Conservation (phyloP, 2,797 vertebrate species). For the Sebastes reedi region DNA sequence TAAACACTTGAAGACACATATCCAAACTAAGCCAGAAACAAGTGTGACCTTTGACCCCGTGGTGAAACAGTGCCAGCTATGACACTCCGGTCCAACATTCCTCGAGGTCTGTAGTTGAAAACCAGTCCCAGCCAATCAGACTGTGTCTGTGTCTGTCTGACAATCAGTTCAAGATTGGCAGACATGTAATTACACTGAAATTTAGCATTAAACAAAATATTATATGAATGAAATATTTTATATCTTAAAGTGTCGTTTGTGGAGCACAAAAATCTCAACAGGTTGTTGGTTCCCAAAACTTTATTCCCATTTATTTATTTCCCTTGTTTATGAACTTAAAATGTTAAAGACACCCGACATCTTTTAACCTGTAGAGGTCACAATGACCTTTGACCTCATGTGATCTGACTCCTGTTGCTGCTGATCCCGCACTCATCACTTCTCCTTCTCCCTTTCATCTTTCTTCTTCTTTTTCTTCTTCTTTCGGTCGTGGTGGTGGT, state of each 20-base stretch:
- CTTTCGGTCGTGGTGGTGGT: slow-evolving; percentile 81
- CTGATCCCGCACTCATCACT: slow-evolving; percentile 29
- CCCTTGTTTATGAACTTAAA: neutral
- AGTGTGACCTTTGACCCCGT: slow-evolving; percentile 51
- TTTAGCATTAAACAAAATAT: neutral
- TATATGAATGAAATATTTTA: neutral
- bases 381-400: neutral
- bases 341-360: neutral
- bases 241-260: neutral
- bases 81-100: slow-evolving; percentile 65
- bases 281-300: slow-evolving; percentile 8
- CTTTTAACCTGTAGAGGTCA: neutral
- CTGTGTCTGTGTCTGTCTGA: too few species aligned
- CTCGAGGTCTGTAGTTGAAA: neutral
- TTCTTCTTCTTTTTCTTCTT: slow-evolving; percentile 83
- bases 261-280: neutral
- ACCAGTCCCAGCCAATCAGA: neutral
- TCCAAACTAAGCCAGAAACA: neutral
- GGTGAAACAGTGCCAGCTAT: slow-evolving; percentile 37
- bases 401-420: neutral
- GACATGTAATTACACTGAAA: neutral
- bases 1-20: neutral
- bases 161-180: neutral
- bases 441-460: slow-evolving; percentile 45
- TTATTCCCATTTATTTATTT: neutral